Evolutionary conservation across 2,797 vertebrate species (phyloP).

Genomic region (Babyrousa celebensis): DNA sequence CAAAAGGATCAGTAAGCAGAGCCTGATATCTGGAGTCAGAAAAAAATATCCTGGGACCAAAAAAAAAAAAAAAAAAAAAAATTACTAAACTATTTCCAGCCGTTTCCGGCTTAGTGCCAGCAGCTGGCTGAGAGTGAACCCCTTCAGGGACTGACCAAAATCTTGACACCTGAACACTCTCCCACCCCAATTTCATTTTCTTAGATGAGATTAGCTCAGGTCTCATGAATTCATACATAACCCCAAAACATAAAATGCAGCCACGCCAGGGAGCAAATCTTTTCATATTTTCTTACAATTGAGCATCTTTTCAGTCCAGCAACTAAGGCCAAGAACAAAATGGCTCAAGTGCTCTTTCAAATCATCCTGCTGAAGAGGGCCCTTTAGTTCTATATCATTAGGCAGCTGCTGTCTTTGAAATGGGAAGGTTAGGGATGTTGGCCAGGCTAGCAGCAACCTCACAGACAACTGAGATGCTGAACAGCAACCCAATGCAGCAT

Average conservation of each 20-base stretch:
- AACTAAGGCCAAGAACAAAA: conserved; percentile 61
- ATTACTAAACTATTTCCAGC: neutral
- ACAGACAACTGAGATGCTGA: neutral
- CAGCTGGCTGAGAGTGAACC: neutral
- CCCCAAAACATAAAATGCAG: neutral
- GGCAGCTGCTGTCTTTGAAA: conserved; percentile 27
- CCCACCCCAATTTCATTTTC: conserved; percentile 25
- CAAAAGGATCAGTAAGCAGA: conserved; percentile 7
- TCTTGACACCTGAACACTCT: conserved; percentile 24
- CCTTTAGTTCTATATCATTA: conserved; percentile 60
- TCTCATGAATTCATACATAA: neutral
- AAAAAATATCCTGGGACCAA: conserved; percentile 2
- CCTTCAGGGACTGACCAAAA: neutral
- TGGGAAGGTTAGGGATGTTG: neutral
- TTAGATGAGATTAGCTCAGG: neutral
- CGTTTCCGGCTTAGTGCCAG: neutral
- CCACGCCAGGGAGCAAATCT: neutral
- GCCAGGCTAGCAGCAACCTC: neutral
- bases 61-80: neutral
- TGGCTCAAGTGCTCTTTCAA: conserved; percentile 12
- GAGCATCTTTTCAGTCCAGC: neutral
- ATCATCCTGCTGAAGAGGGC: neutral
- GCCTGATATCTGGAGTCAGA: neutral
- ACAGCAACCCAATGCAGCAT: neutral
- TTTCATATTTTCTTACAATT: conserved; percentile 40